Base-by-base conservation (phyloP, 1,140 invertebrate species). In the Drosophila lacertosa region DNA sequence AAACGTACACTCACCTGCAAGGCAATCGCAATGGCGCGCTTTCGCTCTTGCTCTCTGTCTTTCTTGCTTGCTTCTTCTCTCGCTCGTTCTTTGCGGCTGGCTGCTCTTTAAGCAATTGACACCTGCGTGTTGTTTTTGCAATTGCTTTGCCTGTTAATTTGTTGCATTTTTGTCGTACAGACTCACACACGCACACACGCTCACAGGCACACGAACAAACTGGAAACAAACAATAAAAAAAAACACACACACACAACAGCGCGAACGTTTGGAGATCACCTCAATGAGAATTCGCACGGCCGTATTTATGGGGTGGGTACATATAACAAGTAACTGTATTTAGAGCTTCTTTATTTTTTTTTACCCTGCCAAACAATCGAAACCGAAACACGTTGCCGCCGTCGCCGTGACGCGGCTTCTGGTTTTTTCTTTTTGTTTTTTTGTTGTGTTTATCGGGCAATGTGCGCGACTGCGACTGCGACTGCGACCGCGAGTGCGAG, bases 371-470 rank as follows among this genome's bases (percentile, higher is more conserved):
- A 66, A 70, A 65, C 67, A 66, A 71, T 39, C 63, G 54, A 66
- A 26, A 58, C 44, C 35, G 62, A 66, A 70, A 70, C 59, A 64
- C 67, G 60, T 63, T 69, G 66, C 50, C 40, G 66, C 32, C 51
- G 51, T 39, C 35, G 58, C 32, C 39, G 47, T 51, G 51, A 54
- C 51, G 51, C 51, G 51, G 51, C n/a, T 42, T 50, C 45, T 48
- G 42, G 29, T 24, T 40, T 57, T 18, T 18, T 16, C 2, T 50
- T 47, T 16, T 44, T 47, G 20, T 13, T 42, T 29, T 44, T 26
- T 42, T 42, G 22, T 57, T 44, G 33, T 59, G 77, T 77, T 80
- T 81, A 81, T 81, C 67, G 29, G 11, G 58, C 62, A 37, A 29
- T 65, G 32, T 33, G 37, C 29, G 48, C 29, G 26, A 29, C 26